These are phyloP conservation scores for Caracal caracal DNA, from an alignment of 2,113 vertebrate species.

Conservation along the genomic window DNA sequence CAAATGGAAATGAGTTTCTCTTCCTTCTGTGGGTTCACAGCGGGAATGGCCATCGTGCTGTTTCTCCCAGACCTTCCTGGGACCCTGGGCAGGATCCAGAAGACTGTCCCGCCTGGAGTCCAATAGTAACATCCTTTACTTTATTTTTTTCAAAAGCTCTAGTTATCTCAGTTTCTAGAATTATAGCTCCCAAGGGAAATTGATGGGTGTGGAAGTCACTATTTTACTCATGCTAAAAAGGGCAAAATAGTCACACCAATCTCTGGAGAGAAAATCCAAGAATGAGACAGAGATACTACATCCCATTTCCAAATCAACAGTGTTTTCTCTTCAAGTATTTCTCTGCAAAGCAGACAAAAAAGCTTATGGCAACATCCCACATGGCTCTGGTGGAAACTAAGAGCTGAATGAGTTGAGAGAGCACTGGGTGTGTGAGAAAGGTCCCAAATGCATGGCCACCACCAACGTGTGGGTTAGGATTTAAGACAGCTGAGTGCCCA, in stretches of 20 bases:
- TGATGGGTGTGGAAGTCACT: not conserved
- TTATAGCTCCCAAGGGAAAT: not conserved
- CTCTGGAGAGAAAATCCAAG: not conserved
- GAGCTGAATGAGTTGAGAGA: not conserved
- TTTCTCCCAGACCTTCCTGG: not conserved
- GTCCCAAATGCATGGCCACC: accelerated
- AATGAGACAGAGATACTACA: not conserved
- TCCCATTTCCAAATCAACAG: not conserved
- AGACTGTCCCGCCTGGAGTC: not conserved
- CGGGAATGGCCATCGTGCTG: not conserved
- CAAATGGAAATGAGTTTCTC: not conserved
- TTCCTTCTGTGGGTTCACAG: not conserved
- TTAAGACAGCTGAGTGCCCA: accelerated
- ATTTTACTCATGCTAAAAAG: not conserved
- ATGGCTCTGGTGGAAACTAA: not conserved
- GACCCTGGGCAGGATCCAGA: not conserved
- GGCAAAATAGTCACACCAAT: not conserved
- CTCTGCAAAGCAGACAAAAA: not conserved
- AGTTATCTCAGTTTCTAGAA: not conserved
- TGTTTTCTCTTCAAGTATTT: not conserved
- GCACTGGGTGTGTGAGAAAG: not conserved
- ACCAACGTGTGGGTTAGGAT: not conserved
- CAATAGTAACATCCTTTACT: not conserved
- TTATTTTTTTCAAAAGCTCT: not conserved
- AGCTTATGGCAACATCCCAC: accelerated